phyloP scores from a whole-genome alignment of 2,797 vertebrate species.

The Rhinella marina region DNA sequence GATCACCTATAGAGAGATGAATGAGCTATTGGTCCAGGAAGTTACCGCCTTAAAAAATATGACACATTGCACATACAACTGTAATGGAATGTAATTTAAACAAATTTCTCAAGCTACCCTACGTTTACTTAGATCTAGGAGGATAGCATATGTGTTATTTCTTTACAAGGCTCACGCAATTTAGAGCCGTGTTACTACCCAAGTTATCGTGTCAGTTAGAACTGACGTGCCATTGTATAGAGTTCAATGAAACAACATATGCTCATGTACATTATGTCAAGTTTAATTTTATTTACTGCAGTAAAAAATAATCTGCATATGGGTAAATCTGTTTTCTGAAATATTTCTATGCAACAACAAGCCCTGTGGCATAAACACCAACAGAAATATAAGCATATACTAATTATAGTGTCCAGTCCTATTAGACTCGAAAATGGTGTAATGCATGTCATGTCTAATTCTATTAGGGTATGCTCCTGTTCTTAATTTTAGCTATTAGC shows the following conservation, averaged over 20 bases:
- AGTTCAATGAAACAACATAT: neutral
- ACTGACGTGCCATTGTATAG: neutral
- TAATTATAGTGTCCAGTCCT: neutral
- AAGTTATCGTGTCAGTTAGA: neutral
- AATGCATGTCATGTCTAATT: neutral
- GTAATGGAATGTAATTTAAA: neutral
- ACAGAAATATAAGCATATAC: neutral
- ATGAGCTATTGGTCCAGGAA: no score
- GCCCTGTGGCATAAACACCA: neutral
- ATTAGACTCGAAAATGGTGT: neutral
- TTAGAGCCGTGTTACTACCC: neutral
- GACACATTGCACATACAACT: no score
- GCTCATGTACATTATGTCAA: constrained; percentile 15
- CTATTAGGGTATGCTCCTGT: neutral
- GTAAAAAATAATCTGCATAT: neutral
- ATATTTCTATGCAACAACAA: neutral
- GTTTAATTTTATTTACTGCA: neutral
- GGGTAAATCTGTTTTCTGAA: neutral
- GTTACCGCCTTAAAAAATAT: no score
- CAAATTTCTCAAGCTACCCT: neutral
- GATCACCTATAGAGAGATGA: no score
- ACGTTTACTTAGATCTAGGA: neutral
- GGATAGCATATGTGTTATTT: neutral
- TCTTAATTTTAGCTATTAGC: neutral
- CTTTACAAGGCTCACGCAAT: neutral